Evolutionary conservation across 2,113 vertebrate genomes (phyloP), one percentile per base, ranked within the genome.

Genomic region (Daphoenositta chrysoptera): DNA sequence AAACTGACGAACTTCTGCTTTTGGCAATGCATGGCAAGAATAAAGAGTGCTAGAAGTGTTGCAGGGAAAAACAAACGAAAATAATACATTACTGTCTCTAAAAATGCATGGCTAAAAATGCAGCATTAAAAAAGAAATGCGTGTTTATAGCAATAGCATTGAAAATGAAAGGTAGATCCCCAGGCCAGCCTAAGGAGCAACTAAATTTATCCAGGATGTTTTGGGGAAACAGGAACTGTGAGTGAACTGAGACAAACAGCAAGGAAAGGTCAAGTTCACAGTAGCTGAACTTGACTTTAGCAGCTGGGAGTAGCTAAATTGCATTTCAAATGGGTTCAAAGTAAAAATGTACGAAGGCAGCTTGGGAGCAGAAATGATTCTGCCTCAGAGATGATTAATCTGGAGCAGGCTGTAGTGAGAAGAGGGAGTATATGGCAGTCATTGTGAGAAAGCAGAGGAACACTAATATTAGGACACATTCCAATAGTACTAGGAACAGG

Each of bases 1-100:
- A 91, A 82, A 44, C 39, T n/a, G 16, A 66, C 35, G 42, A 80
- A 77, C 82, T 96, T 97, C 78, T 94, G 66, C 87, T 94, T 96
- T 85, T 83, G 44, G 48, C 63, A 76, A 57, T 8, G 24, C 6
- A 19, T 1, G 37, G 50, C 48, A 75, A 87, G 65, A 60, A 61
- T 13, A 45, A 78, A 68, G 37, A 76, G 18, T 66, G 58, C 54
- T 66, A 7, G 10, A 69, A 72, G 20, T 20, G 28, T 45, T 79
- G 37, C 26, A 69, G 37, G 30, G 19, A 70, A 73, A 64, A 75
- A 11, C 51, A 91, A 79, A 18, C 31, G n/a, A 15, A 84, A 64
- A 26, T 13, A n/a, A 66, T 58, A 42, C 3, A 33, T 35, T 27
- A 24, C 7, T 15, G 14, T 39, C 22, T 88, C 39, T 70, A 88